Conservation (phyloP, 2,797 vertebrate species). For the Erithacus rubecula region DNA sequence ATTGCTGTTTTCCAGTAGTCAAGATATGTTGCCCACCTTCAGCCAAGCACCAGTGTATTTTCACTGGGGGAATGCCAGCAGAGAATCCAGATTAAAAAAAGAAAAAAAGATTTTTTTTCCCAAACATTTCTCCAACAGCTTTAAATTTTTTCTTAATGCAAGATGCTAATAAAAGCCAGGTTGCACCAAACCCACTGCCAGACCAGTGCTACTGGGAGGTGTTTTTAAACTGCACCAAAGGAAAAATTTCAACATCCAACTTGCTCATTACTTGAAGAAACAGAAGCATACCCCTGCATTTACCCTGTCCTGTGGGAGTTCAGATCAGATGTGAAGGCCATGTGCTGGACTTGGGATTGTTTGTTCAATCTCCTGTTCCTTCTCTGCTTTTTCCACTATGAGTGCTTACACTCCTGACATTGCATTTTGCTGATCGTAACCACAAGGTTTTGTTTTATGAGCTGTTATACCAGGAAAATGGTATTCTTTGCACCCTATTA, state of each 20-base stretch:
- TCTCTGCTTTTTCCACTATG: constrained; percentile 26
- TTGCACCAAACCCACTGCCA: constrained; percentile 66
- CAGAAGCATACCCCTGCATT: constrained; percentile 20
- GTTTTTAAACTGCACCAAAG: constrained; percentile 38
- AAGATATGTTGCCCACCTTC: background rate
- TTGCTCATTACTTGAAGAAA: constrained; percentile 38
- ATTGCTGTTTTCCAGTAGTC: constrained; percentile 16
- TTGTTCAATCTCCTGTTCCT: constrained; percentile 43
- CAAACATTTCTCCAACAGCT: constrained; percentile 60
- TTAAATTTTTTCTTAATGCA: constrained; percentile 34
- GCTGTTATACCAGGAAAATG: constrained; percentile 37
- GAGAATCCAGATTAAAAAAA: constrained; percentile 24
- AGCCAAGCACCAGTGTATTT: constrained; percentile 9
- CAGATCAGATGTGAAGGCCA: constrained; percentile 30
- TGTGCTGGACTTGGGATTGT: constrained; percentile 21
- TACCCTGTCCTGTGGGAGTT: background rate
- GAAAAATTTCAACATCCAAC: constrained; percentile 41
- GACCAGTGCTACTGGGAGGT: constrained; percentile 50
- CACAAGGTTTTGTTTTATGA: constrained; percentile 56
- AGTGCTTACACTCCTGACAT: constrained; percentile 9
- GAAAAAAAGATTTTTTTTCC: background rate
- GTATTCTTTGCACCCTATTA: constrained; percentile 52
- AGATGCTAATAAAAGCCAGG: constrained; percentile 79
- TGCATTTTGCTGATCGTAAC: constrained; percentile 28
- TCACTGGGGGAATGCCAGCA: constrained; percentile 45